Percentiles rank a stretch among this genome's conserved stretches.
Evolutionary conservation across 2,888 invertebrate genomes (phyloP).

Genomic region (Perizoma flavofasciatum): DNA sequence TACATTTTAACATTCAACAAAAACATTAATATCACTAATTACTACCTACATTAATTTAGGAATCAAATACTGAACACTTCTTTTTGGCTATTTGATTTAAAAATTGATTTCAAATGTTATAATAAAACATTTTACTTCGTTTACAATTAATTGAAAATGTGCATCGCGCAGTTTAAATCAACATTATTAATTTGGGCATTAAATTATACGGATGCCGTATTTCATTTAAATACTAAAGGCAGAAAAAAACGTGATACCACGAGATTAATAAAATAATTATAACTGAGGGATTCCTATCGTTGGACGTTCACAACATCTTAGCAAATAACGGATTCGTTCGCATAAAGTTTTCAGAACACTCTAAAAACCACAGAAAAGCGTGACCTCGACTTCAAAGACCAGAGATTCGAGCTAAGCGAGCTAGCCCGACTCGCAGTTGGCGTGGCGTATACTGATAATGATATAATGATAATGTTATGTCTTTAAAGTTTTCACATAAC

Average conservation of each 20-base stretch:
- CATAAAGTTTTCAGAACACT: no score
- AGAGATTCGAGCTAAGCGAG: no score
- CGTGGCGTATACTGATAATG: no score
- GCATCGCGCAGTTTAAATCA: neutral
- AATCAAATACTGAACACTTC: slow-evolving; percentile 69
- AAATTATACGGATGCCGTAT: neutral
- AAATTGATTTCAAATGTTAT: slow-evolving; percentile 48
- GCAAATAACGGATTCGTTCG: no score
- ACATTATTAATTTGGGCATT: neutral
- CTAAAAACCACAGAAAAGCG: no score
- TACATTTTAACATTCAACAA: slow-evolving; percentile 25
- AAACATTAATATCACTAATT: slow-evolving; percentile 24
- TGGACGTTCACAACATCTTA: no score
- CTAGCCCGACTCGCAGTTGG: no score
- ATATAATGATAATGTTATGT: no score
- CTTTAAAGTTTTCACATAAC: no score
- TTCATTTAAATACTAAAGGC: slow-evolving; percentile 7
- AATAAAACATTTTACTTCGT: slow-evolving; percentile 23
- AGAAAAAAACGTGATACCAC: slow-evolving; percentile 7
- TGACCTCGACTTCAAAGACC: no score
- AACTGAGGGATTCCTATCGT: neutral
- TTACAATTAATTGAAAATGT: slow-evolving; percentile 11
- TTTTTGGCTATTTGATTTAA: slow-evolving; percentile 53
- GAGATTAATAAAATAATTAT: neutral
- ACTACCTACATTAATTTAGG: slow-evolving; percentile 42